Percentiles rank a stretch among this genome's conserved stretches.
Evolutionary conservation across 2,113 vertebrate species (phyloP).

Genomic region (Baryphthengus martii): DNA sequence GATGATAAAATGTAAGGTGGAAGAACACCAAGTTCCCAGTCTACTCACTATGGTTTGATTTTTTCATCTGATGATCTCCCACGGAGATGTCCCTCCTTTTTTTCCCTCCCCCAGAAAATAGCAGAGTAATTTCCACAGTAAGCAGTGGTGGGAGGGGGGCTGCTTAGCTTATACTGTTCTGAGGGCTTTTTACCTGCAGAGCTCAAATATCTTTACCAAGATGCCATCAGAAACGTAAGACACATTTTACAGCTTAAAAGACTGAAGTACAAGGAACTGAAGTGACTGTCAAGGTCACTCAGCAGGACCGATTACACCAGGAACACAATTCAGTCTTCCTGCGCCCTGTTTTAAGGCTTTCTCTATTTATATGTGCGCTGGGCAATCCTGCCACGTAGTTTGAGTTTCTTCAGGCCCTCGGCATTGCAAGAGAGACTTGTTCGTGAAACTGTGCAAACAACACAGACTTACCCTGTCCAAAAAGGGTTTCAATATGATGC

Average conservation of each 20-base stretch:
- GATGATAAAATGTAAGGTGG: background rate
- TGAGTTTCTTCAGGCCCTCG: background rate
- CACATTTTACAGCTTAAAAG: background rate
- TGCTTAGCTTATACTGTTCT: background rate
- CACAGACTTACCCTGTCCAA: background rate
- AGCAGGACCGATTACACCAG: background rate
- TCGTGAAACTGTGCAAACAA: background rate
- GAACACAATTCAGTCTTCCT: background rate
- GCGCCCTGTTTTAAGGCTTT: background rate
- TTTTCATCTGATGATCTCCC: background rate
- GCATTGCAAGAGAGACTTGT: background rate
- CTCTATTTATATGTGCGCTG: background rate
- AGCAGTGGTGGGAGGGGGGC: background rate
- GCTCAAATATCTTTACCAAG: background rate
- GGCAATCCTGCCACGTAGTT: background rate
- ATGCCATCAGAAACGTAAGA: background rate
- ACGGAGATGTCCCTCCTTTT: background rate
- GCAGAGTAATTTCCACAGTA: background rate
- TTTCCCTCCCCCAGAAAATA: background rate
- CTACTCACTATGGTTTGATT: background rate
- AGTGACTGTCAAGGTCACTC: background rate
- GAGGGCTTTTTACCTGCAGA: background rate
- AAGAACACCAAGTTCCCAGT: background rate
- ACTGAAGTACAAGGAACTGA: background rate
- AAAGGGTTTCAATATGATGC: background rate